Conservation (phyloP, 2,888 invertebrate genomes). For the Nomada ferruginata region DNA sequence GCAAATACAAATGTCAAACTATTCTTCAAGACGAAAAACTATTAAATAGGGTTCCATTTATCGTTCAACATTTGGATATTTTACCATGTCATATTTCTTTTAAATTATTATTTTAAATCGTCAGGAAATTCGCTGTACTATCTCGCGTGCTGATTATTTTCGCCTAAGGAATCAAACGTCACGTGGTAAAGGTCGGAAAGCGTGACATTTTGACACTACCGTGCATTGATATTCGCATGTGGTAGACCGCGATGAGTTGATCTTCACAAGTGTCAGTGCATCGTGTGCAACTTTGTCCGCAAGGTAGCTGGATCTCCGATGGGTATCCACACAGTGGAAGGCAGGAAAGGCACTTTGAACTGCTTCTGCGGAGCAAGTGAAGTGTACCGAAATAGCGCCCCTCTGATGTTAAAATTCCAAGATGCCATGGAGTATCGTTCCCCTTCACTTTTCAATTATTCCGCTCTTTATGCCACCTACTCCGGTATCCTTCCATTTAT, state of each 20-base stretch:
- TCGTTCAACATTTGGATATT: neutral
- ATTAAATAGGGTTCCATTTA: no score
- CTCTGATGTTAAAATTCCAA: slow-evolving; percentile 48
- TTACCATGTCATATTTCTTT: neutral
- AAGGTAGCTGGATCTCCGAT: slow-evolving; percentile 18
- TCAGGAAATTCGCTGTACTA: neutral
- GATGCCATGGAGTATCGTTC: slow-evolving; percentile 16
- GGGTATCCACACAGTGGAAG: slow-evolving; percentile 35
- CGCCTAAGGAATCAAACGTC: neutral
- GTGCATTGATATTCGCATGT: slow-evolving; percentile 1
- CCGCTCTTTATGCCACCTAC: slow-evolving; percentile 24
- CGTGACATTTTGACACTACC: slow-evolving; percentile 18
- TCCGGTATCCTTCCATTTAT: neutral
- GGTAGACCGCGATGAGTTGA: slow-evolving; percentile 36
- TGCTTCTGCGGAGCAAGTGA: slow-evolving; percentile 59
- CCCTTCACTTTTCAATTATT: slow-evolving; percentile 34
- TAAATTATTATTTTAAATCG: neutral
- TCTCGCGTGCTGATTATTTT: neutral
- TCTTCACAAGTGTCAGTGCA: slow-evolving; percentile 38
- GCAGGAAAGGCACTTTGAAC: slow-evolving; percentile 57
- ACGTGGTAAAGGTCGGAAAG: neutral
- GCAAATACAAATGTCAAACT: no score
- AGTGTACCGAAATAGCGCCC: slow-evolving; percentile 70
- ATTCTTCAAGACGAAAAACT: no score
- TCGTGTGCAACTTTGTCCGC: slow-evolving; percentile 26